A percentile compares a stretch with the other conserved stretches of the same genome.
Conservation (phyloP, 1,140 invertebrate genomes). For the Muscidifurax raptorellus region DNA sequence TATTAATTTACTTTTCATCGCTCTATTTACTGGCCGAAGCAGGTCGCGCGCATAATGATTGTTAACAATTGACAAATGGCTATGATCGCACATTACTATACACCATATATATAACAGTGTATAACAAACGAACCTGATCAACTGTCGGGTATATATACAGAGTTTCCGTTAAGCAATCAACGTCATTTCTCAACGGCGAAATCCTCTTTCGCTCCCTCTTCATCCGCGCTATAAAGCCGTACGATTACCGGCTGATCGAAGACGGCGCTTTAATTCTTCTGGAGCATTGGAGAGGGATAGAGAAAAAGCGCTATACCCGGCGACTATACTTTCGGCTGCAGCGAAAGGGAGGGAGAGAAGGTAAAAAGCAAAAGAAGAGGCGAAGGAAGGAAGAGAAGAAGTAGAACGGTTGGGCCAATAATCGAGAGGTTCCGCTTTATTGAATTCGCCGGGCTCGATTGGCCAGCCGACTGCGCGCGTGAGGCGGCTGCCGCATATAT, state of each 20-base stretch:
- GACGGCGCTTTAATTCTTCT: background rate
- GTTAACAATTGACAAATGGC: no score
- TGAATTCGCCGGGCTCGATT: conserved; percentile 23
- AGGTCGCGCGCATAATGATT: no score
- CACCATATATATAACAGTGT: no score
- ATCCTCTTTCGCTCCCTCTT: background rate
- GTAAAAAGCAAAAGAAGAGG: background rate
- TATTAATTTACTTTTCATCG: no score
- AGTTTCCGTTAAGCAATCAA: no score
- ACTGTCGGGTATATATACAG: no score
- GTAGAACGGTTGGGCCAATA: conserved; percentile 19
- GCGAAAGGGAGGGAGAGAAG: background rate
- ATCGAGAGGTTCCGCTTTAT: conserved; percentile 33
- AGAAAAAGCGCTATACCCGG: background rate
- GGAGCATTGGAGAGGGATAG: background rate
- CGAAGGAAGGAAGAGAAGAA: background rate
- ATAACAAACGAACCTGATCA: no score
- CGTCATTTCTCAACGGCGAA: background rate
- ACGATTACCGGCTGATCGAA: background rate
- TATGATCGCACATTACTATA: no score
- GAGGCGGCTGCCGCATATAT: no score
- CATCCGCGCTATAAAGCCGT: background rate
- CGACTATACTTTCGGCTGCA: background rate
- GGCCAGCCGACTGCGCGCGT: no score
- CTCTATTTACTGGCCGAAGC: no score